Conservation (phyloP, 92 coral and sea anemone genomes). For the Plumapathes pennacea region DNA sequence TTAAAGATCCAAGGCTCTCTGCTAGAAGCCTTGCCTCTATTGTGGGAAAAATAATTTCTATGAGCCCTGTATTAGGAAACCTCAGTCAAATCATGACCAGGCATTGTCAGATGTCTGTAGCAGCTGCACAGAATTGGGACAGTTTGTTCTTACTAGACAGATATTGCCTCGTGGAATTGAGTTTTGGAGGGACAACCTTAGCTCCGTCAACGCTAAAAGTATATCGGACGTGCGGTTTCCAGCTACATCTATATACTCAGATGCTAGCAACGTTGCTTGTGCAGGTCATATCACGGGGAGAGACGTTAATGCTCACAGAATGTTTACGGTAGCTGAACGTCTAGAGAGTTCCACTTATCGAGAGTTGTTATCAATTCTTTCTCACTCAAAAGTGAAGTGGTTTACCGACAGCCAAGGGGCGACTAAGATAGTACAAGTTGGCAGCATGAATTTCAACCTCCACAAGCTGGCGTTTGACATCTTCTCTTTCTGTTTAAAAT, state of each 20-base stretch:
- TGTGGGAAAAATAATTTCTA: slow-evolving; percentile 30
- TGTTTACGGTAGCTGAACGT: slow-evolving; percentile 26
- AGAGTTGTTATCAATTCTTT: slow-evolving; percentile 29
- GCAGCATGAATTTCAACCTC: slow-evolving; percentile 32
- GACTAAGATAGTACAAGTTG: slow-evolving; percentile 19
- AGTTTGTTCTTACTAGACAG: slow-evolving; percentile 16
- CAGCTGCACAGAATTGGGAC: slow-evolving; percentile 44
- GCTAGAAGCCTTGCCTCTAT: slow-evolving; percentile 38
- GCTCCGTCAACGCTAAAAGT: slow-evolving; percentile 2
- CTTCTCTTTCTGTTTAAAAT: slow-evolving; percentile 18
- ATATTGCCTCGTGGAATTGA: slow-evolving; percentile 26
- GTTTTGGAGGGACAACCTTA: slow-evolving; percentile 21
- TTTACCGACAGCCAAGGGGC: slow-evolving; percentile 41
- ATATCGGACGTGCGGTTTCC: slow-evolving; percentile 5
- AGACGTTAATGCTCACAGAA: slow-evolving; percentile 29
- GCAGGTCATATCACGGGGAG: slow-evolving; percentile 22
- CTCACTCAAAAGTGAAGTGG: slow-evolving; percentile 30
- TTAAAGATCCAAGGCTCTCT: slow-evolving; percentile 7
- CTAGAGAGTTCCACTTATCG: slow-evolving; percentile 29
- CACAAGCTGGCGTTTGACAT: slow-evolving; percentile 23
- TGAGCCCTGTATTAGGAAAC: slow-evolving; percentile 43
- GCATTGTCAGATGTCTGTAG: slow-evolving; percentile 50
- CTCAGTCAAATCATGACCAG: slow-evolving; percentile 24
- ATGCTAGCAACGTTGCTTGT: slow-evolving; percentile 34
- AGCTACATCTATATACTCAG: slow-evolving; percentile 12